Percentiles rank a stretch among this genome's conserved stretches.
phyloP scores from a whole-genome alignment of 2,113 vertebrate species.

The Phoxinus phoxinus region DNA sequence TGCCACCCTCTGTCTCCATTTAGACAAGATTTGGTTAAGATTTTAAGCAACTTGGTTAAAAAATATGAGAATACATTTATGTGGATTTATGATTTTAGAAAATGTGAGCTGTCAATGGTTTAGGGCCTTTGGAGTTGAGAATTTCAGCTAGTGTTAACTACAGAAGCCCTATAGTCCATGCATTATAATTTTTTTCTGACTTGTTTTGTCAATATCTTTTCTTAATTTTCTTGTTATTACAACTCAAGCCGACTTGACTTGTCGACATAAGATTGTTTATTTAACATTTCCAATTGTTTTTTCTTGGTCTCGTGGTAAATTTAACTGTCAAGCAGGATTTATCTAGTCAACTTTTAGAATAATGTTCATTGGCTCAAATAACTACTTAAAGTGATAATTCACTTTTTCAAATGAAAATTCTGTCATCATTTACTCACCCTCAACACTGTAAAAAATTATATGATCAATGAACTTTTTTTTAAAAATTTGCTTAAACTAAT shows the following conservation, averaged over 20 bases:
- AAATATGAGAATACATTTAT: not conserved
- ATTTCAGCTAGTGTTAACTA: not conserved
- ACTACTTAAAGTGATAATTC: too few relatives aligned
- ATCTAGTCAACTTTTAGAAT: too few relatives aligned
- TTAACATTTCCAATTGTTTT: not conserved
- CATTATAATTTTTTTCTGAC: not conserved
- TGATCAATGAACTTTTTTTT: too few relatives aligned
- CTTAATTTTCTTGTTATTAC: not conserved
- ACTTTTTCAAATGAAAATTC: too few relatives aligned
- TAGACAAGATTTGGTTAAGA: constrained; percentile 72
- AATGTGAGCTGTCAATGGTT: not conserved
- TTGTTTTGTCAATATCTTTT: not conserved
- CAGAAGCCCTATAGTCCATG: not conserved
- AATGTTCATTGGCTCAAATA: too few relatives aligned
- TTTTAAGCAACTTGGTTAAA: constrained; percentile 45
- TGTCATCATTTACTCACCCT: too few relatives aligned
- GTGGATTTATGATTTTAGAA: not conserved
- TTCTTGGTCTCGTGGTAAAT: too few relatives aligned
- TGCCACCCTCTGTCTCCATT: constrained; percentile 63
- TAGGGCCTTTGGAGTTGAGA: not conserved
- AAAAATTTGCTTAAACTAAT: too few relatives aligned
- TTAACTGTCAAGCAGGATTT: too few relatives aligned
- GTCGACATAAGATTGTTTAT: not conserved
- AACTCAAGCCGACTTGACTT: not conserved
- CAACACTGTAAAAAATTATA: too few relatives aligned